A percentile compares a stretch with the other conserved stretches of the same genome.
phyloP scores from a whole-genome alignment of 2,888 invertebrate species.

The Philaethria dido region DNA sequence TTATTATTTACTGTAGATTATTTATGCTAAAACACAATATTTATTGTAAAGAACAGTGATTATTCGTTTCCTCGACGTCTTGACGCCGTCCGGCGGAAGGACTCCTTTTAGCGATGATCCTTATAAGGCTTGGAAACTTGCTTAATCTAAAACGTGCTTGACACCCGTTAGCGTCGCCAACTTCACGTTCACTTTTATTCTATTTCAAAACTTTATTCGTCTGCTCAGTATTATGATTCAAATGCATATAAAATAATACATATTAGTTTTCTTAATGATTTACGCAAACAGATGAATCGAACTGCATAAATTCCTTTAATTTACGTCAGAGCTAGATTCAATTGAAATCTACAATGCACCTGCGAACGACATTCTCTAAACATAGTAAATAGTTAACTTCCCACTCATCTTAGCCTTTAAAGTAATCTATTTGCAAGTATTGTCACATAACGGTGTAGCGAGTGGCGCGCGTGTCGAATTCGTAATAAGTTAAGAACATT shows the following conservation, averaged over 20 bases:
- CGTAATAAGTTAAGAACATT: slow-evolving; percentile 58
- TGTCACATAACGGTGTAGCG: slow-evolving; percentile 52
- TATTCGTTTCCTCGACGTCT: slow-evolving; percentile 41
- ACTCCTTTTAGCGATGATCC: slow-evolving; percentile 59
- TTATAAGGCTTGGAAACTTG: slow-evolving; percentile 54
- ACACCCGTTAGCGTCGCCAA: slow-evolving; percentile 56
- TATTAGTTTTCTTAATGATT: not conserved
- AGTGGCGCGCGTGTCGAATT: slow-evolving; percentile 70
- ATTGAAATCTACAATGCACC: slow-evolving; percentile 35
- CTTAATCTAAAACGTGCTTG: slow-evolving; percentile 60
- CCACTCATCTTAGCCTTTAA: slow-evolving; percentile 44
- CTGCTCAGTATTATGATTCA: not conserved
- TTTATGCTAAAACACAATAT: slow-evolving; percentile 14
- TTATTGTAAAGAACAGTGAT: slow-evolving; percentile 13
- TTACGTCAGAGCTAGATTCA: slow-evolving; percentile 30
- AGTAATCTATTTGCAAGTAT: slow-evolving; percentile 49
- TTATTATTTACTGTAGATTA: not conserved
- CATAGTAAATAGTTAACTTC: slow-evolving; percentile 46
- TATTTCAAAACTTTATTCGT: slow-evolving; percentile 13
- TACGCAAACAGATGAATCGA: not conserved
- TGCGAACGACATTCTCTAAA: slow-evolving; percentile 38
- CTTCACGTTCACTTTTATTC: slow-evolving; percentile 57
- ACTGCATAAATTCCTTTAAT: slow-evolving; percentile 26
- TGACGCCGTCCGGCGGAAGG: slow-evolving; percentile 64
- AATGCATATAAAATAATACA: not conserved